Conservation (phyloP, 2,113 vertebrate species). For the Paratilapia polleni region DNA sequence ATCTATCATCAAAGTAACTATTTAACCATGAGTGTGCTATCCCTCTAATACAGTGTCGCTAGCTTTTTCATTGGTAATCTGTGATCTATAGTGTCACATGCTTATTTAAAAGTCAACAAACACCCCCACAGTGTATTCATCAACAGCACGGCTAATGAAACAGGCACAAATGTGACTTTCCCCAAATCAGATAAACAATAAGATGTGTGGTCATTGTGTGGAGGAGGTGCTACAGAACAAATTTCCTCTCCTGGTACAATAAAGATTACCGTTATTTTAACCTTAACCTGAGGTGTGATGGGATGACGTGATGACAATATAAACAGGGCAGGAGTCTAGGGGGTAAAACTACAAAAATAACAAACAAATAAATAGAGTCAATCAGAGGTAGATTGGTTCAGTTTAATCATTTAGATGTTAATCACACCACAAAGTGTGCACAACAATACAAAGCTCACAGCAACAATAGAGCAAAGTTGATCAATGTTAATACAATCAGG, state of each 20-base stretch:
- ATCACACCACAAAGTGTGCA: constrained; percentile 48
- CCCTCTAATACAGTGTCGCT: background rate
- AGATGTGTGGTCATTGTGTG: too few species aligned
- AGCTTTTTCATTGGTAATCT: background rate
- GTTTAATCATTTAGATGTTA: constrained; percentile 44
- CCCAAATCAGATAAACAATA: too few species aligned
- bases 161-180: too few species aligned
- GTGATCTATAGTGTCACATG: background rate
- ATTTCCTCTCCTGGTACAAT: too few species aligned
- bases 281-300: background rate
- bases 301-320: background rate
- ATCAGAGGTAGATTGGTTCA: constrained; percentile 19
- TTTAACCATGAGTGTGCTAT: background rate
- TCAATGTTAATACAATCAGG: background rate
- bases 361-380: background rate
- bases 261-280: too few species aligned
- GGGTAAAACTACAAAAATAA: background rate
- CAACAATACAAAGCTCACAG: constrained; percentile 71
- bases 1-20: background rate
- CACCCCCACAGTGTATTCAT: too few species aligned
- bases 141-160: too few species aligned
- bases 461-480: constrained; percentile 47
- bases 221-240: background rate
- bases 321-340: background rate
- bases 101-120: background rate